Evolutionary conservation across 2,797 vertebrate genomes (phyloP).

Genomic region (Clarias fuscus): DNA sequence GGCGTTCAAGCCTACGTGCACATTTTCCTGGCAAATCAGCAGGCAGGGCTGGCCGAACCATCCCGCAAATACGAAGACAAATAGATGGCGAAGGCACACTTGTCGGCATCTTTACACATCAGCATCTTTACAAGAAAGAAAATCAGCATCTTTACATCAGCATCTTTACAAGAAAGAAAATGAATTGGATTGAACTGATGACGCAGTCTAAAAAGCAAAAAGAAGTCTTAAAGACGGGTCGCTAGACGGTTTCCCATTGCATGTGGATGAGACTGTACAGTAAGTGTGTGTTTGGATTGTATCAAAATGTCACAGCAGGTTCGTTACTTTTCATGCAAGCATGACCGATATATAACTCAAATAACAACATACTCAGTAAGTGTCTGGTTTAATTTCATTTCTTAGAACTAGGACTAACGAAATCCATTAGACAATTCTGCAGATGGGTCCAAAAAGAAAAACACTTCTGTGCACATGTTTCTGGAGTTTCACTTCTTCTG

Average conservation of each 20-base stretch:
- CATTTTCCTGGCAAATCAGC: constrained; percentile 25
- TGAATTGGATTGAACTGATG: not conserved
- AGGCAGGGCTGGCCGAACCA: not conserved
- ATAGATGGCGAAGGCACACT: not conserved
- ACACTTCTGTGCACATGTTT: too few species aligned
- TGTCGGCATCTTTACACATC: not conserved
- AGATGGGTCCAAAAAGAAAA: too few species aligned
- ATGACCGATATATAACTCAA: not conserved
- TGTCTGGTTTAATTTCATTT: not conserved
- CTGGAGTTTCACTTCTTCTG: too few species aligned
- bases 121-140: constrained; percentile 16
- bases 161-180: constrained; percentile 8
- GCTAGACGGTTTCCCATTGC: not conserved
- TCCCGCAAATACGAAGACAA: constrained; percentile 12
- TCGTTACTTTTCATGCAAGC: not conserved
- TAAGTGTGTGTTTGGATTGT: not conserved
- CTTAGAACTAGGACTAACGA: not conserved
- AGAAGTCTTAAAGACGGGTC: not conserved
- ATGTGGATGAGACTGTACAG: not conserved
- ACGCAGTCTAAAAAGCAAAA: not conserved
- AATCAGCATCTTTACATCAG: not conserved
- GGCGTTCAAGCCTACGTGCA: not conserved
- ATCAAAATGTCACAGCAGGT: not conserved
- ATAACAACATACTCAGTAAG: not conserved
- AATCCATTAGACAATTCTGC: not conserved